Base-by-base conservation (phyloP, 2,113 vertebrate genomes). In the Phyllostomus hastatus region DNA sequence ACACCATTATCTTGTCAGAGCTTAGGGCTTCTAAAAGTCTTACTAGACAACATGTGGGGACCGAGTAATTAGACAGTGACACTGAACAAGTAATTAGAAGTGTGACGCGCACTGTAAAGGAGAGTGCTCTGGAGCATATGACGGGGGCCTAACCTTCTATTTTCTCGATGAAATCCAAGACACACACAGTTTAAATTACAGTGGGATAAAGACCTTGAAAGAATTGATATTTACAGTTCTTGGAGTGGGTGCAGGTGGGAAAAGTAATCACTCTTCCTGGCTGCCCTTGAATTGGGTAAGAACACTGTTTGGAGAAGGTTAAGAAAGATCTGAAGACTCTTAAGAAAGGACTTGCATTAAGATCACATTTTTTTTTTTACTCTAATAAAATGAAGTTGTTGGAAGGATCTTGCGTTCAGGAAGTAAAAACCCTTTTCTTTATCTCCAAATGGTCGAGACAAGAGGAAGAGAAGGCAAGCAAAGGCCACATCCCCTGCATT, bases 1-100 rank as follows among this genome's bases (percentile, higher is more conserved):
- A 94, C 79, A 84, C 97, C 86, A 98, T 97, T 97, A 98, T 96
- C 94, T 89, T 96, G 94, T 96, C 95, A 97, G 93, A 96, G 95
- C 91, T 96, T 79, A 93, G 93, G 95, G 83, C 96, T 73, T 94
- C 95, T 97, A 89, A 96, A 94, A 98, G 91, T 95, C 96, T 96
- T 97, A 96, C 96, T 80, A 93, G 95, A 95, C 94, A 97, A 96
- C 95, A 97, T 96, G 97, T 97, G 95, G 97, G 88, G 91, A 96
- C 92, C 61, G 88, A 95, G 91, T 96, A 97, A 97, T 97, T 97
- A 97, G 96, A 91, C 69, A 94, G 97, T 96, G 97, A 97, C 96
- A 97, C 87, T 91, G 96, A 98, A 89, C 91, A 93, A 97, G 96
- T 97, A 96, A 97, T 97, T 96, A 96, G 88, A 95, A 97, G 90